phyloP scores from a whole-genome alignment of 1,140 invertebrate genomes.

The Lasioglossum albipes region DNA sequence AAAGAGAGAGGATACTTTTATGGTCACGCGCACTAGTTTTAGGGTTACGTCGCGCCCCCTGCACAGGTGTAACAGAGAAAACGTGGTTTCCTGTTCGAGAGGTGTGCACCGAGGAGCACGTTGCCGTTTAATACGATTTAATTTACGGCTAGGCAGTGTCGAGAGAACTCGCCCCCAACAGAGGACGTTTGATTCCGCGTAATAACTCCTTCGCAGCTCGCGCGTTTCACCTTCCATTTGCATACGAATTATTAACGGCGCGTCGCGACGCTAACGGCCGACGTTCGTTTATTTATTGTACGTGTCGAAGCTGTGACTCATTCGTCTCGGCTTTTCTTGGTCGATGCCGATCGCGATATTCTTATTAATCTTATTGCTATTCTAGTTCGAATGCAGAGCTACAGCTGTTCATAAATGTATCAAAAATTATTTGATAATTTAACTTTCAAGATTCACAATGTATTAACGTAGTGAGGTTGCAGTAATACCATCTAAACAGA shows the following conservation, averaged over 20 bases:
- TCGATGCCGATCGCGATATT: too few relatives aligned
- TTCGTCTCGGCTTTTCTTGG: too few relatives aligned
- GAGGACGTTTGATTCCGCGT: conserved; percentile 7
- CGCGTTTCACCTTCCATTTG: neutral
- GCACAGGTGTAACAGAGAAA: too few relatives aligned
- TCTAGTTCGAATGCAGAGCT: too few relatives aligned
- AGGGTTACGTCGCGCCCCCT: conserved; percentile 1
- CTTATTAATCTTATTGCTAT: too few relatives aligned
- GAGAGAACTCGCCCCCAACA: neutral
- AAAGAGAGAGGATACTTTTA: conserved; percentile 30
- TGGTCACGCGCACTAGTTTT: too few relatives aligned
- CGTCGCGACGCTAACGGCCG: neutral
- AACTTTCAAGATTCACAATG: too few relatives aligned
- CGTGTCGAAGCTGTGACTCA: too few relatives aligned
- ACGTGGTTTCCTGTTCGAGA: conserved; percentile 15
- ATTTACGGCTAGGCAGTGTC: conserved; percentile 17
- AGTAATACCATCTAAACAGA: too few relatives aligned
- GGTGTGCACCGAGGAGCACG: conserved; percentile 11
- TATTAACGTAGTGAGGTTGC: too few relatives aligned
- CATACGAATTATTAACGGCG: neutral
- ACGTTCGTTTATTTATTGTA: neutral
- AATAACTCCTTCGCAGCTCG: neutral
- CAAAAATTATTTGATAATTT: too few relatives aligned
- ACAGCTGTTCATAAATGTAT: too few relatives aligned
- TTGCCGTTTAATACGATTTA: conserved; percentile 51